Evolutionary conservation across 2,797 vertebrate species (phyloP).

Genomic region (Alexandromys oeconomus): DNA sequence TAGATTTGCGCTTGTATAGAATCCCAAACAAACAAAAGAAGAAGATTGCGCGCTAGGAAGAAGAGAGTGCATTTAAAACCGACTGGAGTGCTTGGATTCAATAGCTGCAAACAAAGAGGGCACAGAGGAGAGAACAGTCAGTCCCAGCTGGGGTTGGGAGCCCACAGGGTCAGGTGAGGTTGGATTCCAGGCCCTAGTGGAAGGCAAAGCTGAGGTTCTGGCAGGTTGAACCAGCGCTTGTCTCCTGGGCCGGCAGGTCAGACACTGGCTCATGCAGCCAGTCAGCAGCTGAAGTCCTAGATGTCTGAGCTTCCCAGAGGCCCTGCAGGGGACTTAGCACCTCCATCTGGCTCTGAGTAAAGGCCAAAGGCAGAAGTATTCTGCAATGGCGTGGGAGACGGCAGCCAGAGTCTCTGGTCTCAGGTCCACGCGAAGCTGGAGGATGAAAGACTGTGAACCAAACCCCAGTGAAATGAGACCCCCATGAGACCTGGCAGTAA

Average conservation of each 20-base stretch:
- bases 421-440: neutral
- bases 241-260: neutral
- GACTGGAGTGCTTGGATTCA: neutral
- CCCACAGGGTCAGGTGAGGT: constrained; percentile 1
- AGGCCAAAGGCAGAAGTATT: neutral
- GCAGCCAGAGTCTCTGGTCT: neutral
- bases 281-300: neutral
- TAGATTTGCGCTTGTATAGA: constrained; percentile 18
- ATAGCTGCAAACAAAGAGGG: constrained; percentile 26
- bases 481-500: accelerated
- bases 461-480: neutral
- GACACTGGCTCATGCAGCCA: neutral
- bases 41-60: neutral
- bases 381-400: neutral
- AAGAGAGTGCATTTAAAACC: neutral
- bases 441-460: neutral
- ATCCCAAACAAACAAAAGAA: constrained; percentile 28
- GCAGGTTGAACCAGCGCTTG: neutral
- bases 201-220: neutral
- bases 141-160: neutral
- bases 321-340: neutral
- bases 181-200: neutral
- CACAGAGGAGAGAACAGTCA: neutral
- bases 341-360: neutral
- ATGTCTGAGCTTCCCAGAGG: neutral